Evolutionary conservation across 2,113 vertebrate genomes (phyloP).

Genomic region (Solenodon paradoxus): DNA sequence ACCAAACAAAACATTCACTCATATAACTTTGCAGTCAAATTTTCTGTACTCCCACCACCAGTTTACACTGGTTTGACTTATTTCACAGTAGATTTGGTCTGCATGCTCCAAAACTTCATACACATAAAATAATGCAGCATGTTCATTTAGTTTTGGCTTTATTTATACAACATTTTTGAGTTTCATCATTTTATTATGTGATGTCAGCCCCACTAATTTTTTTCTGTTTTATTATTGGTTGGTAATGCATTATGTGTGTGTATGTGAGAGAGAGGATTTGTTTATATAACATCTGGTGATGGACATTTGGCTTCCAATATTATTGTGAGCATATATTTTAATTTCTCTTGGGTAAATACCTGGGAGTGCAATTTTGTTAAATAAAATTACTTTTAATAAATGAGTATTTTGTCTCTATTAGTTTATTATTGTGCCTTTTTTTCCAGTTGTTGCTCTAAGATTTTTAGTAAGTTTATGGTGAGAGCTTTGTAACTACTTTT

Average conservation of each 20-base stretch:
- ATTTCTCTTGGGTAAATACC: not conserved
- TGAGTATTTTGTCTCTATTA: not conserved
- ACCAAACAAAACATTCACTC: not conserved
- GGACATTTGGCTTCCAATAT: not conserved
- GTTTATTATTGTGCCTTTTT: not conserved
- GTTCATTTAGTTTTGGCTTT: not conserved
- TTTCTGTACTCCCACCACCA: not conserved
- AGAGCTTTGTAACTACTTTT: not conserved
- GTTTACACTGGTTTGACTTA: not conserved
- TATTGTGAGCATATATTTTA: conserved; percentile 14
- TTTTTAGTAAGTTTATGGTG: not conserved
- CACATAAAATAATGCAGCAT: not conserved
- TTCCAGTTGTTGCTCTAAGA: not conserved
- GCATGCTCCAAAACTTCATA: not conserved
- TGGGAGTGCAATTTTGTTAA: not conserved
- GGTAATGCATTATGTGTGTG: not conserved
- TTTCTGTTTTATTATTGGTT: not conserved
- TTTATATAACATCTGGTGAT: conserved; percentile 31
- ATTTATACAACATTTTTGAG: not conserved
- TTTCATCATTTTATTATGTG: not conserved
- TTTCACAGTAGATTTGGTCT: not conserved
- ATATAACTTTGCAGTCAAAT: not conserved
- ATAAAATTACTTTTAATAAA: not conserved
- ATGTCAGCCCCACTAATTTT: not conserved
- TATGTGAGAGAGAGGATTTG: not conserved